Evolutionary conservation across 2,797 vertebrate genomes (phyloP).

Genomic region (Pterois miles): DNA sequence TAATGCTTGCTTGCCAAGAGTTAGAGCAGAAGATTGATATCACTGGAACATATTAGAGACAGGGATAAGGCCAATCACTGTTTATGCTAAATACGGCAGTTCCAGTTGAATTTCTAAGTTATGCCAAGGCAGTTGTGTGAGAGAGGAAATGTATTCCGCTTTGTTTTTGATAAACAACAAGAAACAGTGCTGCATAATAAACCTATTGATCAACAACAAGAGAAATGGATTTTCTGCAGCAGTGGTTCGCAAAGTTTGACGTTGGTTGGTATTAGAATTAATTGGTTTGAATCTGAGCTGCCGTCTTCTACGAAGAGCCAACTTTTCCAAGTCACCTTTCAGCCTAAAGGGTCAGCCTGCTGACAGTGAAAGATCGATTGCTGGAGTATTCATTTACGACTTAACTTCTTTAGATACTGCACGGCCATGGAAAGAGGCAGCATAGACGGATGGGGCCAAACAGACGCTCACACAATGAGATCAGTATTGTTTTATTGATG

Average conservation of each 20-base stretch:
- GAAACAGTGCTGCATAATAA: neutral
- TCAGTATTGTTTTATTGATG: neutral
- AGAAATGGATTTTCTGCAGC: neutral
- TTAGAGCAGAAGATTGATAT: neutral
- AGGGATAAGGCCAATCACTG: neutral
- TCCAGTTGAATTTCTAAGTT: neutral
- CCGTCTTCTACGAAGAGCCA: neutral
- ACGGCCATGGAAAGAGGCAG: neutral
- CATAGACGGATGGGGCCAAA: neutral
- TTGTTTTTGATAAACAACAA: neutral
- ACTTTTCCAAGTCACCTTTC: neutral
- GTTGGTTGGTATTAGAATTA: neutral
- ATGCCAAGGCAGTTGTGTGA: neutral
- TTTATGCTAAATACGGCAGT: neutral
- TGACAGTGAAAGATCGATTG: accelerated
- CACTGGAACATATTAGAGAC: neutral
- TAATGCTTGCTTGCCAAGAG: neutral
- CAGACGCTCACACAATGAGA: neutral
- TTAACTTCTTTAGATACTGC: neutral
- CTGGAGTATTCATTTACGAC: neutral
- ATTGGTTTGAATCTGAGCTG: neutral
- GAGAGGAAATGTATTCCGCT: neutral
- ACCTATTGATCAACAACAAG: neutral
- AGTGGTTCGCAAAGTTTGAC: neutral
- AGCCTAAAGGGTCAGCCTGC: neutral